A percentile compares a stretch with the other conserved stretches of the same genome.
These are phyloP conservation scores for Odontesthes bonariensis DNA, from an alignment of 2,113 vertebrate species.

Conservation along the genomic window DNA sequence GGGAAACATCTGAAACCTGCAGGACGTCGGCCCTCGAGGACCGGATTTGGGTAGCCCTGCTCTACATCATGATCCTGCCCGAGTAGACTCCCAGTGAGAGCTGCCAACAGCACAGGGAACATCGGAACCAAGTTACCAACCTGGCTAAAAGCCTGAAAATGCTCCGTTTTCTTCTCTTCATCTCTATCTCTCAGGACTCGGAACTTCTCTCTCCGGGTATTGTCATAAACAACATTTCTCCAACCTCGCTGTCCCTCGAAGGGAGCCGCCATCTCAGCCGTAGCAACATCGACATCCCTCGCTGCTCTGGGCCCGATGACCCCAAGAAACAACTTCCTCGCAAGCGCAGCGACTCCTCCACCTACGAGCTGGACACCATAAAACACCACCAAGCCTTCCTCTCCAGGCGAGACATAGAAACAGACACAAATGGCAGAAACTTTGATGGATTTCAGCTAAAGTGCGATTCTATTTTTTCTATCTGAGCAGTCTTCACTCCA, in stretches of 20 bases:
- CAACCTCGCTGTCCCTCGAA: conserved; percentile 88
- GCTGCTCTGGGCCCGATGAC: conserved; percentile 88
- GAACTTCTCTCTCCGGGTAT: conserved; percentile 95
- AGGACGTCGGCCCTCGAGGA: too few species aligned
- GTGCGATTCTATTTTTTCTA: background rate
- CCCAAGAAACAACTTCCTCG: conserved; percentile 91
- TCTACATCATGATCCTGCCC: too few species aligned
- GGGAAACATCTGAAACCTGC: too few species aligned
- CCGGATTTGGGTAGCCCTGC: too few species aligned
- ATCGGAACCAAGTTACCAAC: too few species aligned
- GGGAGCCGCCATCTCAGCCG: conserved; percentile 95
- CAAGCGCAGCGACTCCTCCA: conserved; percentile 97
- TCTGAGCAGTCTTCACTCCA: conserved; percentile 89
- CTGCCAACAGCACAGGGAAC: too few species aligned
- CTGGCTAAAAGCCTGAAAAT: background rate
- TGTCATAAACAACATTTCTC: conserved; percentile 86
- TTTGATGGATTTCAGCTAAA: background rate
- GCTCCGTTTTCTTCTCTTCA: background rate
- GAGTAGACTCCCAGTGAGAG: too few species aligned
- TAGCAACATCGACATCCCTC: conserved; percentile 97
- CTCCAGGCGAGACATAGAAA: conserved; percentile 87
- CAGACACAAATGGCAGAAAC: background rate
- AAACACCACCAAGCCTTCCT: conserved; percentile 98
- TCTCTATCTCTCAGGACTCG: conserved; percentile 84
- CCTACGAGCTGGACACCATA: conserved; percentile 96